Percentiles rank a stretch among this genome's conserved stretches.
Evolutionary conservation across 1,140 invertebrate species (phyloP).

Genomic region (Caerostris darwini): DNA sequence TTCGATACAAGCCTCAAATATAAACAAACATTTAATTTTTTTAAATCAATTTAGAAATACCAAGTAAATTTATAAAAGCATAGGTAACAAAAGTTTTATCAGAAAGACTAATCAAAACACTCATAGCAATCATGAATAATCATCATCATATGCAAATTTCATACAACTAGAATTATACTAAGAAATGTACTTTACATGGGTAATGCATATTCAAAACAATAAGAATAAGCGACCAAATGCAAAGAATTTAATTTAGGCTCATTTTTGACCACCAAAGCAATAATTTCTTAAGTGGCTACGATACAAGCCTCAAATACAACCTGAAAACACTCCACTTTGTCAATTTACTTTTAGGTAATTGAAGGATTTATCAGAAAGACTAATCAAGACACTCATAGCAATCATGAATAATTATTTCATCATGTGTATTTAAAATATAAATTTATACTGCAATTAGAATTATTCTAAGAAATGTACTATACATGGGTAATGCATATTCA

Average conservation of each 20-base stretch:
- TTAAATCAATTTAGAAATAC: too few species aligned
- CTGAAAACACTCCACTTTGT: too few species aligned
- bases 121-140: not conserved
- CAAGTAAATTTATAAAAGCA: too few species aligned
- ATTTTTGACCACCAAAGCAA: not conserved
- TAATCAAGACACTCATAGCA: too few species aligned
- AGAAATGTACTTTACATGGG: slow-evolving; percentile 25
- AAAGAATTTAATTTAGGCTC: slow-evolving; percentile 16
- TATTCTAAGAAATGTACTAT: not conserved
- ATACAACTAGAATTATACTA: not conserved
- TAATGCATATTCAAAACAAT: not conserved
- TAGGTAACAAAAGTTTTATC: too few species aligned
- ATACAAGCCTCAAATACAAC: not conserved
- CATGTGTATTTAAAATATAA: not conserved
- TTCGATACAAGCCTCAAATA: slow-evolving; percentile 12
- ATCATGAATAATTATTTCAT: not conserved
- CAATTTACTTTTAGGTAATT: too few species aligned
- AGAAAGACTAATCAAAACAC: too few species aligned
- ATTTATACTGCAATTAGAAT: not conserved
- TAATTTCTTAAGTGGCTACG: not conserved
- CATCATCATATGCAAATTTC: not conserved
- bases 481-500: slow-evolving; percentile 29
- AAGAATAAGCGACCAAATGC: slow-evolving; percentile 2
- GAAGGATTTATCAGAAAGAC: too few species aligned
- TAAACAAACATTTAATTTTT: not conserved